Evolutionary conservation across 2,888 invertebrate genomes (phyloP), one percentile per base, ranked within the genome.

Genomic region (Dynastes hyllus): DNA sequence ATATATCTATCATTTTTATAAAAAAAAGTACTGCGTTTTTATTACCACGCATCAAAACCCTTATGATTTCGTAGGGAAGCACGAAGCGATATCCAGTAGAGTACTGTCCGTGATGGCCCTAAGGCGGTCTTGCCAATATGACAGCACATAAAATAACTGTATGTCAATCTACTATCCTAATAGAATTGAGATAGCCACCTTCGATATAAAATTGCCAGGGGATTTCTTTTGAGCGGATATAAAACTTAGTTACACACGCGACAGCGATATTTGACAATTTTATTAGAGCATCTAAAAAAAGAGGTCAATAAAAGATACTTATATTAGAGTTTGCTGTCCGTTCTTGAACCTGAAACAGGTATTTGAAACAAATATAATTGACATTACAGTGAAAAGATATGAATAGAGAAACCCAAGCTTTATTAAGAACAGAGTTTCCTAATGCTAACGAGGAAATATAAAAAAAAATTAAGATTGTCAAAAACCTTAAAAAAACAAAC

Each of bases 71-170:
- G 58, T 45, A 45, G 58, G 69, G 69, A 69, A 16, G 58, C 55
- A 29, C 67, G 61, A 27, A 13, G 45, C 58, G 73, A 45, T 75
- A 75, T 75, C 61, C 55, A 22, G 37, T 1, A n/a, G n/a, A 71
- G 70, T 73, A 40, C 61, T 27, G 61, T 69, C 67, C 78, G 78
- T 78, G 78, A 80, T 80, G 79, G 79, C 81, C 84, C 83, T 80
- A 78, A 82, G 86, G 85, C 86, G 85, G 85, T 84, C 85, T 86
- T 85, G 86, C 87, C 88, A 88, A 88, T 88, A 88, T 88, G 88
- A 88, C 88, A 88, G 87, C 85, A 87, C 87, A 86, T 88, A 88
- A 88, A 88, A 87, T 88, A 88, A 88, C 86, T 87, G 88, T 87
- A 85, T 86, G 88, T 87, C 88, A 88, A 87, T 87, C 87, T 84